Percentiles rank a stretch among this genome's conserved stretches.
Conservation (phyloP, 2,797 vertebrate species). For the Poliocrania exsul region DNA sequence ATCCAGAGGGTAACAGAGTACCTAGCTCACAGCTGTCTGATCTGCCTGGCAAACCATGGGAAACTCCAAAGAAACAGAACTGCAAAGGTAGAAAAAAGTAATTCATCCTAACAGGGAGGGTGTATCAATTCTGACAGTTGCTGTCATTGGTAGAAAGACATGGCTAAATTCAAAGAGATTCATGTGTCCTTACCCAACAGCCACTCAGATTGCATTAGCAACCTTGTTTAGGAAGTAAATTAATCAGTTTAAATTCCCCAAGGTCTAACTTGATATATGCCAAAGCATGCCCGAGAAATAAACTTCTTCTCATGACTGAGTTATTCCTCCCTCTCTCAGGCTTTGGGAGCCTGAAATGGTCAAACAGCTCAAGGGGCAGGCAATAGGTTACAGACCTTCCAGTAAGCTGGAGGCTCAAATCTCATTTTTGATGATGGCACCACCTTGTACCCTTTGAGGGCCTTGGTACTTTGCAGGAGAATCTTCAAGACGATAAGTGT, state of each 20-base stretch:
- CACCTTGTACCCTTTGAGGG: background rate
- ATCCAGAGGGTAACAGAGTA: background rate
- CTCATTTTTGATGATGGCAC: background rate
- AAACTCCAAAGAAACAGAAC: background rate
- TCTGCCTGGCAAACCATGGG: background rate
- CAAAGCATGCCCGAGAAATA: background rate
- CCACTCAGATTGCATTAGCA: background rate
- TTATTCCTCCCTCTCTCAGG: background rate
- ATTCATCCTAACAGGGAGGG: background rate
- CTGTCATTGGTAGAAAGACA: background rate
- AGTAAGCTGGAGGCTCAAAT: background rate
- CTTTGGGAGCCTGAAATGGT: background rate
- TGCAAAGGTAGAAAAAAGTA: background rate
- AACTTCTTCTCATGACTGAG: background rate
- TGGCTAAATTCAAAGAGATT: background rate
- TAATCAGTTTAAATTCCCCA: background rate
- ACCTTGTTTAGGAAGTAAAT: background rate
- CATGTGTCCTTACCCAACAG: background rate
- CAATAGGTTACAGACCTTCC: background rate
- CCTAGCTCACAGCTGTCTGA: background rate
- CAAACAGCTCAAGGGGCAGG: background rate
- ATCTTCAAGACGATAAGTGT: background rate
- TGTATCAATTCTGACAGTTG: background rate
- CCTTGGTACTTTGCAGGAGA: background rate
- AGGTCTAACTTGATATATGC: background rate